These are phyloP conservation scores for Sternarchorhynchus goeldii DNA, from an alignment of 2,797 vertebrate species.

Conservation along the genomic window DNA sequence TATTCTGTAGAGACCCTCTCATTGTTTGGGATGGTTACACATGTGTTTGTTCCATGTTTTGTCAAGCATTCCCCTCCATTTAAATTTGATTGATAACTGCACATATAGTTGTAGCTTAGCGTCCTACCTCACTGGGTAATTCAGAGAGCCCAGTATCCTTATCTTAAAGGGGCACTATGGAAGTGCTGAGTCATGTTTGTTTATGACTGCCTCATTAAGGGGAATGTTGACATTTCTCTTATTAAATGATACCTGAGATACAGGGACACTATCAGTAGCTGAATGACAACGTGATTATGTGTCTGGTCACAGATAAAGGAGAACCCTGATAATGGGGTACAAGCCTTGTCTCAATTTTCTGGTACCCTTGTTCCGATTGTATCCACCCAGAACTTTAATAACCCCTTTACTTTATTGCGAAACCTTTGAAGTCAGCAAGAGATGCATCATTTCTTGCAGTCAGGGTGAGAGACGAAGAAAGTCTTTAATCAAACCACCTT, in stretches of 20 bases:
- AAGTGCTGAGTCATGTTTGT: conserved; percentile 52
- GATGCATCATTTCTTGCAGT: conserved; percentile 53
- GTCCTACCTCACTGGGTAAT: neutral
- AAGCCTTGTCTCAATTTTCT: conserved; percentile 10
- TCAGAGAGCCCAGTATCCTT: conserved; percentile 18
- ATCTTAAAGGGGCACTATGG: conserved; percentile 34
- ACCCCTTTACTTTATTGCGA: conserved; percentile 37
- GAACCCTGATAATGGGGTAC: conserved; percentile 26
- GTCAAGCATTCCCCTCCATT: conserved; percentile 26
- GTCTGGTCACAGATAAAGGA: conserved; percentile 35
- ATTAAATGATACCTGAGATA: conserved; percentile 51
- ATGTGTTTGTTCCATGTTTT: conserved; percentile 9
- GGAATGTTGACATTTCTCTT: conserved; percentile 47
- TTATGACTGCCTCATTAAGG: conserved; percentile 31
- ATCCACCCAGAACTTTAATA: conserved; percentile 12
- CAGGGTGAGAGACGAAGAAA: conserved; percentile 4
- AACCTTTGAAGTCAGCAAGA: conserved; percentile 35
- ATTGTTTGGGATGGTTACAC: conserved; percentile 1
- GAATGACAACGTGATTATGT: conserved; percentile 42
- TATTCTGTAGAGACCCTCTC: neutral
- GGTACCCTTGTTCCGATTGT: conserved; percentile 22
- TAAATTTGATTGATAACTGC: conserved; percentile 25
- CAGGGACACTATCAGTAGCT: conserved; percentile 40
- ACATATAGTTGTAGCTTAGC: conserved; percentile 18
- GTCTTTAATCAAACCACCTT: conserved; percentile 49